These are phyloP conservation scores for Nowickia ferox DNA, from an alignment of 2,888 invertebrate genomes.

Conservation along the genomic window DNA sequence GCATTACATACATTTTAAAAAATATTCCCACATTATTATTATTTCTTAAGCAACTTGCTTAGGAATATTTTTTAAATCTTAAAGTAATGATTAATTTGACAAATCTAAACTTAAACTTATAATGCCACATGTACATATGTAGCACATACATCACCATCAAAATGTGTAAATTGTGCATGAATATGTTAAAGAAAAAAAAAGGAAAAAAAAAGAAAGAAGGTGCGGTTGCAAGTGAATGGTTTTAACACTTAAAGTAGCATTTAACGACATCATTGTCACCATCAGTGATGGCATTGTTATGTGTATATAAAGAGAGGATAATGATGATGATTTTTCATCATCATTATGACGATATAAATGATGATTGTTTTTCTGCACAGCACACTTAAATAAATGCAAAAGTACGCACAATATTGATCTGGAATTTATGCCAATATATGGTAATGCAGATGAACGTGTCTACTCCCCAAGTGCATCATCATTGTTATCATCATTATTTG, in stretches of 20 bases:
- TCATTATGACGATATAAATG: constrained; percentile 27
- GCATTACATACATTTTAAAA: too few species aligned
- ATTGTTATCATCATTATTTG: constrained; percentile 71
- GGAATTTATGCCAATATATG: constrained; percentile 81
- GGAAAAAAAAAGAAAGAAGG: constrained; percentile 44
- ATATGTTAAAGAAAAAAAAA: not conserved
- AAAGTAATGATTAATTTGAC: not conserved
- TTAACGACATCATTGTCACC: constrained; percentile 71
- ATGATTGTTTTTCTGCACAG: constrained; percentile 31
- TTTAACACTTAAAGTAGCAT: constrained; percentile 65
- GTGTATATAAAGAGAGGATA: constrained; percentile 17
- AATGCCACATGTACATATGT: constrained; percentile 40
- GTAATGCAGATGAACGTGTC: constrained; percentile 76
- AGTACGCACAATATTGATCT: constrained; percentile 66
- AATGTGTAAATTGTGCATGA: constrained; percentile 19
- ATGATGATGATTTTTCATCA: constrained; percentile 40
- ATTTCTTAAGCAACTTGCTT: too few species aligned
- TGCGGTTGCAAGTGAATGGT: constrained; percentile 66
- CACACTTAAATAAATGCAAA: constrained; percentile 58
- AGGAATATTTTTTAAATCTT: not conserved
- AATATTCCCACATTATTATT: too few species aligned
- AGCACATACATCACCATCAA: not conserved
- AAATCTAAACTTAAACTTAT: not conserved
- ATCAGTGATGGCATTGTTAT: constrained; percentile 56
- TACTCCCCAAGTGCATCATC: constrained; percentile 75